Base-by-base conservation (phyloP, 2,113 vertebrate species). In the Rhagologus leucostigma region DNA sequence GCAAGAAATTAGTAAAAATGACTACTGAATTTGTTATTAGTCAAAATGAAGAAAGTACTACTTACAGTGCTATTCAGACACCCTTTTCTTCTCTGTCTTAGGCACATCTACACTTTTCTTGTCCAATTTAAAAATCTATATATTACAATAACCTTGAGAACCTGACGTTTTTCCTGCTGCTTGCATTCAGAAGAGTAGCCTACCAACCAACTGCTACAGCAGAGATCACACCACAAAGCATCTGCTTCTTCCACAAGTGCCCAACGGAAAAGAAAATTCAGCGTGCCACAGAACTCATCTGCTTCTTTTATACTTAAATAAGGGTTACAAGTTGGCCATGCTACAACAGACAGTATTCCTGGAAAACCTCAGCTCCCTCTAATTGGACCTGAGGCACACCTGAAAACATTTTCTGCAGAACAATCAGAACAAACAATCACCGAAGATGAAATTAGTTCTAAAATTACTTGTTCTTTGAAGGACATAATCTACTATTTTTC, bases 191-290 rank as follows among this genome's bases (percentile, higher is more conserved):
- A 68, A 75, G 49, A 24, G 37, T 56, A 84, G 35, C 60, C 71
- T 74, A 92, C 67, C 32, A 6, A 84, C 83, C 90, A 95, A 62
- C 86, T 93, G 86, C 70, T 87, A 85, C 53, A 83, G 62, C 77
- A 89, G 24, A 94, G 85, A 82, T 55, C 33, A 81, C 35, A 87
- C 41, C 69, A 93, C 65, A 85, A 37, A 90, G 87, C 92, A 94
- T 62, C 84, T 96, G 92, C 65, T 95, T 70, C 85, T 95, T 63
- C 39, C 26, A 67, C 63, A 88, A 88, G 22, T 41, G 29, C 50
- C 65, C 75, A 91, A 33, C 6, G 33, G 16, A 23, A 44, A 69
- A 77, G 63, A 55, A 57, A 35, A 29, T 2, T 37, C 32, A 71
- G 59, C n/a, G 44, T 21, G 52, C 63, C 80, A 89, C 55, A 80